These are phyloP conservation scores for Picus viridis DNA, from an alignment of 2,797 vertebrate species.

Conservation along the genomic window DNA sequence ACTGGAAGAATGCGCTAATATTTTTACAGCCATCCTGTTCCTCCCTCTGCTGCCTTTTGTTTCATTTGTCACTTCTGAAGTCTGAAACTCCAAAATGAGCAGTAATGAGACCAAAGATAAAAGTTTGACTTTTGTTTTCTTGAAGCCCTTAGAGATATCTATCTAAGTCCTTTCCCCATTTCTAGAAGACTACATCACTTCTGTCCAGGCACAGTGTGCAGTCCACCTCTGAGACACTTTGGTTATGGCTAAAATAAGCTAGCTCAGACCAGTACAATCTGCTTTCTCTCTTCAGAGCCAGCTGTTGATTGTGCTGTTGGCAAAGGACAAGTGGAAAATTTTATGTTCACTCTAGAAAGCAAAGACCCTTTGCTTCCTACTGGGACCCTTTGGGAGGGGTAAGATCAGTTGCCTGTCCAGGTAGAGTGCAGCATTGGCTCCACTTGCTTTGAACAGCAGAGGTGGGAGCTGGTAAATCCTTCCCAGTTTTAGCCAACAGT, in stretches of 20 bases:
- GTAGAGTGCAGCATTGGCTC: not conserved
- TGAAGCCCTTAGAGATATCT: not conserved
- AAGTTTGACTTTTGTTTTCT: not conserved
- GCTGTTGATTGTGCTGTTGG: not conserved
- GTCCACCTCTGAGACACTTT: not conserved
- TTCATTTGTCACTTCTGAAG: not conserved
- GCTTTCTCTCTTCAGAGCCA: not conserved
- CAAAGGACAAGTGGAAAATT: not conserved
- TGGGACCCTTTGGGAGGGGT: accelerated
- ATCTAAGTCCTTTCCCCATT: not conserved
- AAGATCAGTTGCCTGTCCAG: not conserved
- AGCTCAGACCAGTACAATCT: not conserved
- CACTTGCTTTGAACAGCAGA: not conserved
- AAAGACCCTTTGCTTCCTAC: not conserved
- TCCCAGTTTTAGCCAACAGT: not conserved
- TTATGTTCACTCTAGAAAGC: not conserved
- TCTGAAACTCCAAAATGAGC: not conserved
- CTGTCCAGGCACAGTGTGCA: not conserved
- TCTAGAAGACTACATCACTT: not conserved
- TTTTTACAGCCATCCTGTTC: not conserved
- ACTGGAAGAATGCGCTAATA: not conserved
- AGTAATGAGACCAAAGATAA: not conserved
- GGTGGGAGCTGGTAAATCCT: not conserved
- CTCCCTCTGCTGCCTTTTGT: not conserved
- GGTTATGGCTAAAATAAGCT: not conserved